Evolutionary conservation across 2,888 invertebrate genomes (phyloP), one percentile per base, ranked within the genome.

Genomic region (Caenorhabditis sp.): DNA sequence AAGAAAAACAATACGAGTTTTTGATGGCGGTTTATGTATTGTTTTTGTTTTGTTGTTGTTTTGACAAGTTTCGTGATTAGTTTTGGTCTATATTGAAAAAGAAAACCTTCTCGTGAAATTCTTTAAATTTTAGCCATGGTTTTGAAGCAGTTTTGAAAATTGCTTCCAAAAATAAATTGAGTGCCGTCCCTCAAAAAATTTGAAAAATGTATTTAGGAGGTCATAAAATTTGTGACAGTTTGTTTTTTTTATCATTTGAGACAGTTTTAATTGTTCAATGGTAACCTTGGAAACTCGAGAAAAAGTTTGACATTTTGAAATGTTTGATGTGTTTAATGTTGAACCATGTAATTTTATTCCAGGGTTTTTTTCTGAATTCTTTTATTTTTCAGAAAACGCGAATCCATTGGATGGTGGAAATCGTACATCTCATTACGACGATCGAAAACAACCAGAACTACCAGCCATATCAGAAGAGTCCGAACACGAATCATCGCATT

Each of bases 391-490:
- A 73, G 73, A 73, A 38, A 68, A 73, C 63, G 54, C 54, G 20
- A 73, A 73, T 54, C 66, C 68, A n/a, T 36, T 68, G 26, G 73
- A 72, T 17, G 54, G 17, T n/a, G 8, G 26, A 4, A 56, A n/a
- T 23, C 67, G 67, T 5, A 57, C 56, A 5, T 26, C 21, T 5
- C 26, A 56, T 26, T 21, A 59, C 52, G 69, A 69, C 27, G 69
- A 74, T 27, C 43, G 74, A 20, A 70, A 69, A 25, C 59, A 73
- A 25, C 60, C 60, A 7, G 74, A 74, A 25, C 63, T 74, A 0
- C 63, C 74, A n/a, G 74, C 74, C 7, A 74, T 74, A 5, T 58
- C 59, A 1, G 74, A 74, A 59, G 74, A 74, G 38, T 69, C 69
- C 0, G 74, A 74, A 23, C 73, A 73, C 73, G 73, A 73, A 49